phyloP scores from a whole-genome alignment of 2,113 vertebrate species.

The Fukomys damarensis region DNA sequence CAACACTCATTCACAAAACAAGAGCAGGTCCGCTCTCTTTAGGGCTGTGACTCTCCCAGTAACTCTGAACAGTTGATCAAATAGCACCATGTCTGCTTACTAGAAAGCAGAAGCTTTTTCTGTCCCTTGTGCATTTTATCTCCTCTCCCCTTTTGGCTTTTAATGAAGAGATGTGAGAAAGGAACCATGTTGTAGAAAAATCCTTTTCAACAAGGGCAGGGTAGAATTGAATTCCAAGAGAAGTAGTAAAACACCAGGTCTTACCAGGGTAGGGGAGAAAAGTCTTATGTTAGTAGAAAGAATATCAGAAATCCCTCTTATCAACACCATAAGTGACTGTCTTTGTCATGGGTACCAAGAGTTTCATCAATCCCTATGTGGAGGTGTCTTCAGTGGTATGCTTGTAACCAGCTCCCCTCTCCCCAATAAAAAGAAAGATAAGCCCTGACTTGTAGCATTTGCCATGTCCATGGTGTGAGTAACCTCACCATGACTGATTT shows the following conservation, averaged over 20 bases:
- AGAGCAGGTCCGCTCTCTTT: constrained; percentile 65
- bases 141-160: constrained; percentile 53
- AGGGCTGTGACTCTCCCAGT: constrained; percentile 40
- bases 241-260: neutral
- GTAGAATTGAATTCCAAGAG: constrained; percentile 7
- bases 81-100: constrained; percentile 50
- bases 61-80: constrained; percentile 64
- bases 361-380: neutral
- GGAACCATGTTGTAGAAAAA: constrained; percentile 16
- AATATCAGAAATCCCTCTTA: neutral
- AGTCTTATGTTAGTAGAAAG: constrained; percentile 6
- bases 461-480: neutral
- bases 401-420: neutral
- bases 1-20: constrained; percentile 76
- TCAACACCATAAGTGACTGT: neutral
- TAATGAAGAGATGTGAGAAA: constrained; percentile 38
- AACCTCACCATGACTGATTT: neutral
- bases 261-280: neutral
- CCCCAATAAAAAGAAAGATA: neutral
- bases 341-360: neutral
- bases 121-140: neutral
- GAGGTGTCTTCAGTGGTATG: neutral
- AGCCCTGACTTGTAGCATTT: neutral
- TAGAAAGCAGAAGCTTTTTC: constrained; percentile 65
- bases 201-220: constrained; percentile 21